Evolutionary conservation across 2,113 vertebrate species (phyloP).

Genomic region (Chaetodon auriga): DNA sequence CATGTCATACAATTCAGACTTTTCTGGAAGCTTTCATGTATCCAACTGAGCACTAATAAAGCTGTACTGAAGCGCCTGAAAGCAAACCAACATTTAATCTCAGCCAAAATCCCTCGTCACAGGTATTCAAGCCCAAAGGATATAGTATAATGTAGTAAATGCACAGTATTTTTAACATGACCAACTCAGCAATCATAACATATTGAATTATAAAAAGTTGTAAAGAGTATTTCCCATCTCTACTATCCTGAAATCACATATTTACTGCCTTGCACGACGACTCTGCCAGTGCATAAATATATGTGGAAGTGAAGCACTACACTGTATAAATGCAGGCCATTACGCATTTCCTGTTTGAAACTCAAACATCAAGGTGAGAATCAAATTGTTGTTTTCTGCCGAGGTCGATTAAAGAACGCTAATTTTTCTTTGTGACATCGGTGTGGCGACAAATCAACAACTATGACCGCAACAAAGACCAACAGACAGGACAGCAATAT

Average conservation of each 20-base stretch:
- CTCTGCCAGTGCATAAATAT: not conserved
- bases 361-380: conserved; percentile 34
- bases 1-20: too few species aligned
- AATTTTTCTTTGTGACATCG: conserved; percentile 55
- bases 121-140: too few species aligned
- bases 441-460: conserved; percentile 7
- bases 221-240: not conserved
- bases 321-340: not conserved
- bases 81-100: not conserved
- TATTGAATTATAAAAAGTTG: not conserved
- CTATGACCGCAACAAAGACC: not conserved
- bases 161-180: not conserved
- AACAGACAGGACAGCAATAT: conserved; percentile 39
- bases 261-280: not conserved
- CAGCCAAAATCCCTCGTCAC: not conserved
- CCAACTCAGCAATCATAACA: not conserved
- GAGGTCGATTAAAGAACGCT: conserved; percentile 44
- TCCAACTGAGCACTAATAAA: not conserved
- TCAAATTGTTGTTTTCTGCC: conserved; percentile 18
- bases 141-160: not conserved
- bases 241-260: not conserved
- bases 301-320: not conserved
- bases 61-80: not conserved
- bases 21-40: too few species aligned
- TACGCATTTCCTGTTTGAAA: conserved; percentile 5